These are phyloP conservation scores for Laticauda colubrina DNA, from an alignment of 2,113 vertebrate species.

Conservation along the genomic window DNA sequence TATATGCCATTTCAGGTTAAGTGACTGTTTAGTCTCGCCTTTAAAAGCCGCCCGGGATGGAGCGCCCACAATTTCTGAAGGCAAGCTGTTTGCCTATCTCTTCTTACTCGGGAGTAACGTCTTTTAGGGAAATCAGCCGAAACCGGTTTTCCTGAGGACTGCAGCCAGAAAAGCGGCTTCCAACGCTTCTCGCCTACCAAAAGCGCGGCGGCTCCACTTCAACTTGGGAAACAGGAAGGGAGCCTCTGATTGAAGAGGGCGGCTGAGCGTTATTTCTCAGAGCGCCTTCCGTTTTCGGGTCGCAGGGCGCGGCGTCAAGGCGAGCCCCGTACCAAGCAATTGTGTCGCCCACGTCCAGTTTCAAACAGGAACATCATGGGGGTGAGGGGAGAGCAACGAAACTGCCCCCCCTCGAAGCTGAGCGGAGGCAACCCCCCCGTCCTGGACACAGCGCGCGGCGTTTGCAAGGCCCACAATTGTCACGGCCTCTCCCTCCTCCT, in stretches of 20 bases:
- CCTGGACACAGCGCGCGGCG: neutral
- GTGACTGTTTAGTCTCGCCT: too few relatives aligned
- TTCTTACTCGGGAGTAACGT: neutral
- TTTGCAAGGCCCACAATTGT: constrained; percentile 41
- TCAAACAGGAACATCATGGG: too few relatives aligned
- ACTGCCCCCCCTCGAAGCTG: neutral
- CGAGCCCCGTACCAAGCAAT: neutral
- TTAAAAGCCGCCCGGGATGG: too few relatives aligned
- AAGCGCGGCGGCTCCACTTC: neutral
- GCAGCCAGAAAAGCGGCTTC: neutral
- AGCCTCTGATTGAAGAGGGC: neutral
- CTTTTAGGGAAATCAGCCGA: neutral
- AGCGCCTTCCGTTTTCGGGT: neutral
- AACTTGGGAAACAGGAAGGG: constrained; percentile 10
- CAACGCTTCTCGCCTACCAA: neutral
- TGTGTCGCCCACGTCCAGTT: neutral
- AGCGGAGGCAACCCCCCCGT: too few relatives aligned
- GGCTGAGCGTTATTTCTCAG: neutral
- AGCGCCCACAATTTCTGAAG: too few relatives aligned
- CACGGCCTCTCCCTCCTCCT: too few relatives aligned
- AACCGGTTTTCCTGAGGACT: neutral
- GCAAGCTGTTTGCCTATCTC: neutral
- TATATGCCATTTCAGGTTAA: too few relatives aligned
- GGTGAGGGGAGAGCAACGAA: neutral
- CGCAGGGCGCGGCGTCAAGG: neutral